Evolutionary conservation across 2,113 vertebrate genomes (phyloP).

Genomic region (Ascaphus truei): DNA sequence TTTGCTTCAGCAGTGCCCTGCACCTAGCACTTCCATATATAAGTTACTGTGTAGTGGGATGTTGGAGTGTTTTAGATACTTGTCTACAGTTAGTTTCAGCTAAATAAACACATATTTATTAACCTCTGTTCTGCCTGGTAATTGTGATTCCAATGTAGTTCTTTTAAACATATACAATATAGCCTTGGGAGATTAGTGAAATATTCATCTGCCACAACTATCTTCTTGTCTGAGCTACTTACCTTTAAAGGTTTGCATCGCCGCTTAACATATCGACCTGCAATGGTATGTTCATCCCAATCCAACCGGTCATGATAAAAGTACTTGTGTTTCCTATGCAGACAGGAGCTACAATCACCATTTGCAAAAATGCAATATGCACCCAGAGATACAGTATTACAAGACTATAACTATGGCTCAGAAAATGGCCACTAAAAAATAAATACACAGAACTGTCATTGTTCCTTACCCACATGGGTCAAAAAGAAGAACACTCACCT

Average conservation of each 20-base stretch:
- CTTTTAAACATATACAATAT: constrained; percentile 19
- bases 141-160: no score
- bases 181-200: not conserved
- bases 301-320: constrained; percentile 81
- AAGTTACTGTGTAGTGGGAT: no score
- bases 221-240: constrained; percentile 37
- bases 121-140: no score
- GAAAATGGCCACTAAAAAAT: no score
- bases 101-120: no score
- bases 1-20: no score
- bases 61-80: no score
- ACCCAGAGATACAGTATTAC: not conserved
- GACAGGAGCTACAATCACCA: not conserved
- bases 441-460: no score
- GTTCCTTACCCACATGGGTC: no score
- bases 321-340: constrained; percentile 77
- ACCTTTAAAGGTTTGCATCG: constrained; percentile 91
- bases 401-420: no score
- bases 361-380: not conserved
- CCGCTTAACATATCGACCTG: constrained; percentile 83
- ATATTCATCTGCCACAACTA: not conserved
- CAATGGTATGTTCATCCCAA: constrained; percentile 85
- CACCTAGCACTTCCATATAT: no score
- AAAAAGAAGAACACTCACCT: constrained; percentile 58
- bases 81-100: no score